These are phyloP conservation scores for Synergus japonicus DNA, from an alignment of 2,888 invertebrate genomes.

Conservation along the genomic window DNA sequence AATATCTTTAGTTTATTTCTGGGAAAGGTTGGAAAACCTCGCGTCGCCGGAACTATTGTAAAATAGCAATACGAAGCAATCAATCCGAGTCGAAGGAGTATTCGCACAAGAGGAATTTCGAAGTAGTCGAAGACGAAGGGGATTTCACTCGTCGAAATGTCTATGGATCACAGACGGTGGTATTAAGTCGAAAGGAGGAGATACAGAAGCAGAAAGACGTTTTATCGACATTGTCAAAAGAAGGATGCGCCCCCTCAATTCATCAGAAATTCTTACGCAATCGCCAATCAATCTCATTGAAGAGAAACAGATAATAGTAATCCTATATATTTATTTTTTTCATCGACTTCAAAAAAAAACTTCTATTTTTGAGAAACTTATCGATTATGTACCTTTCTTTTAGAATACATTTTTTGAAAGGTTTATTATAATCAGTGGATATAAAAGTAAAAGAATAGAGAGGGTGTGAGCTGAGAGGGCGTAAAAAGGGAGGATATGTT, in stretches of 20 bases:
- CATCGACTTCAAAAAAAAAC: not conserved
- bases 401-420: not conserved
- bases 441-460: not conserved
- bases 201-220: constrained; percentile 19
- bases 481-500: constrained; percentile 40
- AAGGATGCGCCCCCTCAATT: not conserved
- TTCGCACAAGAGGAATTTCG: constrained; percentile 25
- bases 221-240: constrained; percentile 34
- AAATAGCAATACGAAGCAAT: constrained; percentile 54
- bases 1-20: not conserved
- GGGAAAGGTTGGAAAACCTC: constrained; percentile 39
- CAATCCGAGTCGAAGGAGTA: constrained; percentile 51
- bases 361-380: not conserved
- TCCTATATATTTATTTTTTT: not conserved
- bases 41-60: constrained; percentile 40
- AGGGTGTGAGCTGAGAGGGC: not conserved
- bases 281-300: not conserved
- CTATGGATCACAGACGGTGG: constrained; percentile 45
- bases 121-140: constrained; percentile 25
- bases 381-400: not conserved
- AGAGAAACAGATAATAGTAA: not conserved
- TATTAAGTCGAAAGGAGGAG: constrained; percentile 14
- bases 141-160: constrained; percentile 48
- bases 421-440: not conserved
- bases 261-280: not conserved